Percentiles rank a stretch among this genome's conserved stretches.
phyloP scores from a whole-genome alignment of 2,113 vertebrate species.

The Sinocyclocheilus rhinocerous region DNA sequence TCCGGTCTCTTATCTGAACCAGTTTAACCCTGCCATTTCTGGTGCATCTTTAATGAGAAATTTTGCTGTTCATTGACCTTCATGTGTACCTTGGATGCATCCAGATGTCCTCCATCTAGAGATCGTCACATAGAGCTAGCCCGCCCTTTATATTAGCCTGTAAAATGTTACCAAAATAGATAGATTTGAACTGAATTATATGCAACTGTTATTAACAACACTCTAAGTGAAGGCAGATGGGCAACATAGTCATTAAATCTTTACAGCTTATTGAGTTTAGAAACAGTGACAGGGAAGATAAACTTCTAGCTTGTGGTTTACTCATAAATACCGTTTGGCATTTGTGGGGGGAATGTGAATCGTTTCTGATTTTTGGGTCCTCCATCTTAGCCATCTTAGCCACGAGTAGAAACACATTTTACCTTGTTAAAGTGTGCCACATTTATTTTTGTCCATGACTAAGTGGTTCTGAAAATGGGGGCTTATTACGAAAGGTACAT shows the following conservation, averaged over 20 bases:
- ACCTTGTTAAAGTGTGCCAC: slow-evolving; percentile 34
- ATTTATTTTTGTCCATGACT: slow-evolving; percentile 13
- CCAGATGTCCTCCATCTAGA: slow-evolving; percentile 17
- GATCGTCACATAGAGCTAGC: neutral
- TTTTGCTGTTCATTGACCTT: slow-evolving; percentile 67
- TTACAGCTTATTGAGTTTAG: slow-evolving; percentile 42
- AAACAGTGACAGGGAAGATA: slow-evolving; percentile 37
- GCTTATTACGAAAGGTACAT: slow-evolving; percentile 15
- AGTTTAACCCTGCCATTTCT: neutral
- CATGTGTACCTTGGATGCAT: slow-evolving; percentile 24
- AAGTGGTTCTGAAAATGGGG: slow-evolving; percentile 28
- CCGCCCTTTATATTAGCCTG: neutral
- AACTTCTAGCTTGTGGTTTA: slow-evolving; percentile 4
- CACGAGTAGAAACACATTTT: slow-evolving; percentile 4
- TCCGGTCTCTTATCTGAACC: neutral
- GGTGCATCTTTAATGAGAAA: slow-evolving; percentile 60
- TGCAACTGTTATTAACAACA: slow-evolving; percentile 1
- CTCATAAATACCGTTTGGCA: neutral
- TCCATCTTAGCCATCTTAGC: neutral
- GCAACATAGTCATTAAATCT: slow-evolving; percentile 22
- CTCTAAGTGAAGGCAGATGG: slow-evolving; percentile 11
- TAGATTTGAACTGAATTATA: slow-evolving; percentile 25
- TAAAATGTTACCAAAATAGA: neutral
- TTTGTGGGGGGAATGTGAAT: slow-evolving; percentile 20
- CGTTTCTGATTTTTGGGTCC: neutral